Conservation (phyloP, 2,797 vertebrate genomes). For the Enoplosus armatus region DNA sequence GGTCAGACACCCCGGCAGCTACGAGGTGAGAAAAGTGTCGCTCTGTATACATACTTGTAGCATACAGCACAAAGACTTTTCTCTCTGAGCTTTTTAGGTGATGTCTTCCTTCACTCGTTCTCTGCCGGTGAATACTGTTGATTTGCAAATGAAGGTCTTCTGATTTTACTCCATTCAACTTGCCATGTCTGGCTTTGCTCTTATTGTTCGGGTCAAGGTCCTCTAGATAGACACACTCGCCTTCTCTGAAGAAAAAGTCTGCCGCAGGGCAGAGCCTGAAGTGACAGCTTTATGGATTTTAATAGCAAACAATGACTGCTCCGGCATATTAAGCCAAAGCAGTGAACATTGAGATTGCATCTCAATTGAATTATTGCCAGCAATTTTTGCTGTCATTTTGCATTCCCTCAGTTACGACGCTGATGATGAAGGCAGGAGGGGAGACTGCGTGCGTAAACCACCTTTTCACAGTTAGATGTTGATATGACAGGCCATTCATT, state of each 20-base stretch:
- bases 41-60: not conserved
- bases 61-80: not conserved
- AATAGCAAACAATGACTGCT: conserved; percentile 61
- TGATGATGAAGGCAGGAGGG: conserved; percentile 40
- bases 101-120: not conserved
- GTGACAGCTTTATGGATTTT: conserved; percentile 56
- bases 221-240: not conserved
- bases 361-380: conserved; percentile 63
- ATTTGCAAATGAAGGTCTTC: conserved; percentile 36
- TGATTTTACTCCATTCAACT: conserved; percentile 40
- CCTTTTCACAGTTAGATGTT: conserved; percentile 36
- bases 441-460: conserved; percentile 18
- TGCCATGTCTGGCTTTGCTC: conserved; percentile 37
- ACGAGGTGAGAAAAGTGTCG: no score
- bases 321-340: conserved; percentile 46
- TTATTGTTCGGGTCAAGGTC: conserved; percentile 51
- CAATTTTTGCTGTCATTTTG: conserved; percentile 66
- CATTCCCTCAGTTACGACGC: conserved; percentile 36
- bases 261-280: conserved; percentile 7
- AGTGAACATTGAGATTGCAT: conserved; percentile 49
- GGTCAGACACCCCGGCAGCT: conserved; percentile 14
- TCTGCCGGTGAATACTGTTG: conserved; percentile 32
- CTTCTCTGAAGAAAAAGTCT: conserved; percentile 8
- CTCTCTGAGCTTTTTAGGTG: not conserved
- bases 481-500: conserved; percentile 53